Base-by-base conservation (phyloP, 1,140 invertebrate genomes). In the Probaryconus sp. region DNA sequence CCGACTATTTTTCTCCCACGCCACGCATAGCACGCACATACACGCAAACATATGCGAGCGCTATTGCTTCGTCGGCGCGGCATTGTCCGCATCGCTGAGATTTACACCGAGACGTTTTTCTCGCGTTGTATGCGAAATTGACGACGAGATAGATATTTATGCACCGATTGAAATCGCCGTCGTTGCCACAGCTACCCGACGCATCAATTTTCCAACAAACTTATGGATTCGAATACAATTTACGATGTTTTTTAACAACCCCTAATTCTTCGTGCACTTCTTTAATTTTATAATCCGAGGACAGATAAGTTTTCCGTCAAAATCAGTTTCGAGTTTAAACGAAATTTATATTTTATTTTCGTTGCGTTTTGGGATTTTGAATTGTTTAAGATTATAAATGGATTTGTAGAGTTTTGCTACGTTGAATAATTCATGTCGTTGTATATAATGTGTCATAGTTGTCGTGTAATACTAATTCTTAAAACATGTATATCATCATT, bases 121-220 rank as follows among this genome's bases (percentile, higher is more conserved):
- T 76, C 61, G 60, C 47, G 37, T 26, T 37, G 35, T 16, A 50
- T 30, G 45, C 53, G 48, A 76, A 71, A 76, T 70, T 76, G 67
- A 70, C 72, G 72, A 70, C 65, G 61, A 40, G 64, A n/a, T n/a
- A n/a, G n/a, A 76, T 76, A 76, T 70, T 76, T 70, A 76, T 67
- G 72, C 55, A 40, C 30, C 72, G 72, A 76, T 76, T 60, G 31
- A 70, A 58, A 45, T 60, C 33, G 21, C 33, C 31, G 26, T 14
- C 11, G 26, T 17, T 33, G 33, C 43, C n/a, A 24, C 10, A 14
- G 38, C 26, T 48, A 18, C 21, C 37, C 20, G 64, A 43, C 31
- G 48, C 45, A 65, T 43, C 55, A 16, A 61, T 55, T 70, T 67
- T 61, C 48, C 13, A 16, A 28, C 33, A 18, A 55, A 71, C 37